Conservation (phyloP, 1,140 invertebrate genomes). For the Leguminivora glycinivorella region DNA sequence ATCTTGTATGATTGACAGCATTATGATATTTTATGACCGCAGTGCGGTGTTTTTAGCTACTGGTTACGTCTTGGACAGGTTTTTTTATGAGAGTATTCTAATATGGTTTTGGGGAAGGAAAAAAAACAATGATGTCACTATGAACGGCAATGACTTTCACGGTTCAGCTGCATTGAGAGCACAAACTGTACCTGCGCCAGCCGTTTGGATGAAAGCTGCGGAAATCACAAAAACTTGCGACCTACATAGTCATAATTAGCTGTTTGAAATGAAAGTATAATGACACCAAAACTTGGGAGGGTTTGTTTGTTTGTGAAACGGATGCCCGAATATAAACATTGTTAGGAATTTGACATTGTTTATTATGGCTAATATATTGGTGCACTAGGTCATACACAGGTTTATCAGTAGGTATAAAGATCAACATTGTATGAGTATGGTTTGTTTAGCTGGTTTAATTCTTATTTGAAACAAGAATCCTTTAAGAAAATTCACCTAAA, state of each 20-base stretch:
- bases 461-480: not conserved
- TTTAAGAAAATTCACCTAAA: too few relatives aligned
- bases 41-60: constrained; percentile 24
- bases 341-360: constrained; percentile 1
- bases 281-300: constrained; percentile 4
- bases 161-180: constrained; percentile 75
- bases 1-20: constrained; percentile 39
- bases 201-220: constrained; percentile 70
- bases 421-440: not conserved
- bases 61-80: constrained; percentile 29
- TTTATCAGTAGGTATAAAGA: not conserved
- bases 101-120: constrained; percentile 66
- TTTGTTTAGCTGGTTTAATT: not conserved
- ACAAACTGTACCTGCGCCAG: constrained; percentile 66
- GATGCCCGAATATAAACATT: constrained; percentile 19
- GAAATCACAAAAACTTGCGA: constrained; percentile 56
- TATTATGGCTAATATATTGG: not conserved
- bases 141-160: constrained; percentile 75
- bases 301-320: constrained; percentile 26
- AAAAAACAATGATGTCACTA: constrained; percentile 73
- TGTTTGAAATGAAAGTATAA: constrained; percentile 31
- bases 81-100: constrained; percentile 29
- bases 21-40: constrained; percentile 30
- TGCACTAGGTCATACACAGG: not conserved
- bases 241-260: constrained; percentile 38